Percentiles rank a stretch among this genome's conserved stretches.
These are phyloP conservation scores for Apodemus sylvaticus DNA, from an alignment of 2,113 vertebrate species.

Conservation along the genomic window DNA sequence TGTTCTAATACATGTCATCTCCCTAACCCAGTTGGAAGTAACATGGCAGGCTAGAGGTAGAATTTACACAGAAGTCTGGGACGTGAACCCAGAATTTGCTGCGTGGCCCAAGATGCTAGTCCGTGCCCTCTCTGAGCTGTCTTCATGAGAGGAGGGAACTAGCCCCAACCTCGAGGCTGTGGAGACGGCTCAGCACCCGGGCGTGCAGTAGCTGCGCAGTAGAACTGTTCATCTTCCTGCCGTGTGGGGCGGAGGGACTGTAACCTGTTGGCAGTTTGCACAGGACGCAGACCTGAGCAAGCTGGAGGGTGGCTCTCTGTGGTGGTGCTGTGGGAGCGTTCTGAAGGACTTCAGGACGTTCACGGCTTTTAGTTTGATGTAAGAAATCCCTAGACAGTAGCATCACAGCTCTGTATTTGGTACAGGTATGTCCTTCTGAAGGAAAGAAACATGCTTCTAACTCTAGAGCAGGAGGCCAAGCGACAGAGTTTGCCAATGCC, in stretches of 20 bases:
- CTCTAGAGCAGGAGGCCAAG: constrained; percentile 94
- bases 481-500: constrained; percentile 92
- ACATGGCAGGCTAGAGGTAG: neutral
- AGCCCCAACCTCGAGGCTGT: neutral
- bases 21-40: neutral
- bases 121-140: constrained; percentile 13
- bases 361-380: neutral
- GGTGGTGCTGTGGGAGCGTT: neutral
- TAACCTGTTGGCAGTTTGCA: neutral
- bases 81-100: neutral
- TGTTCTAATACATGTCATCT: neutral
- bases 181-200: neutral
- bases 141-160: constrained; percentile 10
- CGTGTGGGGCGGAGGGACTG: neutral
- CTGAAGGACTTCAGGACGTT: neutral
- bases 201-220: neutral
- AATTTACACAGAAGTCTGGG: neutral
- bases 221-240: neutral
- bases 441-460: constrained; percentile 97
- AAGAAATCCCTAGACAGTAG: constrained; percentile 15
- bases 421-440: constrained; percentile 97
- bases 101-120: neutral
- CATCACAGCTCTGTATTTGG: constrained; percentile 51
- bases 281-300: neutral
- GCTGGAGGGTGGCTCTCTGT: constrained; percentile 6